Conservation (phyloP, 1,140 invertebrate genomes). For the Delia radicum region DNA sequence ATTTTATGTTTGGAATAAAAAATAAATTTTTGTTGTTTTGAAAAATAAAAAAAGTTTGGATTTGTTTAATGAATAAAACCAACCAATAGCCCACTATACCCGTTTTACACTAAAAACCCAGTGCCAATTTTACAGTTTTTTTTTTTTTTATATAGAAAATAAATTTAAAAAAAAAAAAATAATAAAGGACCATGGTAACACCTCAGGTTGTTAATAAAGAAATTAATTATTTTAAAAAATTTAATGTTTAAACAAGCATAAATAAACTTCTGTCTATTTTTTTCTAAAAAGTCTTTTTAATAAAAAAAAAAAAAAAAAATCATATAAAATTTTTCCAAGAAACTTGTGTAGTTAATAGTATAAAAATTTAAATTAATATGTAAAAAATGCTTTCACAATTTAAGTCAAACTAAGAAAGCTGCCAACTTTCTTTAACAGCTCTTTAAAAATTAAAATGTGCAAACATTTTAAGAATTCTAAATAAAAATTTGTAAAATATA, state of each 20-base stretch:
- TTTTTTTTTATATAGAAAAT: not conserved
- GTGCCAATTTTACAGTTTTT: not conserved
- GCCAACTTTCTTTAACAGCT: not conserved
- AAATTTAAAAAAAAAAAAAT: not conserved
- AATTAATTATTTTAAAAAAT: not conserved
- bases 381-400: not conserved
- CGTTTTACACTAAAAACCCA: not conserved
- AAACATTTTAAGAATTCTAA: not conserved
- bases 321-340: conserved; percentile 3
- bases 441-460: not conserved
- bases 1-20: conserved; percentile 20
- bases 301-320: not conserved
- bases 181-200: conserved; percentile 12
- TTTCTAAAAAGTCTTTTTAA: not conserved
- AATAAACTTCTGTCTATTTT: not conserved
- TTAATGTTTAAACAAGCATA: conserved; percentile 7
- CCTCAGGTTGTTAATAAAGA: conserved; percentile 20
- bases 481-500: not conserved
- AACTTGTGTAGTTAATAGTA: not conserved
- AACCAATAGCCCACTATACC: not conserved
- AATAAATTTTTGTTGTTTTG: not conserved
- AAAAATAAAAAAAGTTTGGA: conserved; percentile 2
- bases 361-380: not conserved
- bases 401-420: not conserved
- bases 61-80: not conserved